Evolutionary conservation across 1,140 invertebrate genomes (phyloP), one percentile per base, ranked within the genome.

Genomic region (Drosophila virilis): DNA sequence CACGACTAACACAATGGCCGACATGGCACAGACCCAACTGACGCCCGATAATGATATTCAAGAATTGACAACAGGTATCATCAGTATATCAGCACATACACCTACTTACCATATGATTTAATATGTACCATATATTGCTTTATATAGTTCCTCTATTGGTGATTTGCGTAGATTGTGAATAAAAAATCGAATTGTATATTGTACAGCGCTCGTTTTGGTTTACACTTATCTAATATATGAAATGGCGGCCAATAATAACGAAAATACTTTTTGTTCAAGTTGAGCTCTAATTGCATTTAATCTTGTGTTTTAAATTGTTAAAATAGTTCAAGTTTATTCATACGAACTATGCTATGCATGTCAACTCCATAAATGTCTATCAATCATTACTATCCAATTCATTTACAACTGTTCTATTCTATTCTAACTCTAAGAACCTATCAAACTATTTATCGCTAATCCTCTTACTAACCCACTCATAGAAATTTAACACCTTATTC

Each of bases 241-340:
- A 78, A 73, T 65, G 73, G 81, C 78, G 85, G 75, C 62, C 65
- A 77, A 75, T 50, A 74, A 58, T 61, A 78, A 68, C 43, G 64
- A 54, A 77, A 67, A 55, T 51, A 86, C 76, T 82, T 91, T 91
- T 80, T 75, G 85, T 80, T 91, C 83, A 81, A 91, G 90, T 91
- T 91, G 90, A 91, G 90, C 90, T 91, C 90, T 91, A 91, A 91
- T 91, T 91, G 90, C 90, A 88, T 91, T 91, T 55, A 79, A 57
- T 45, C 9, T 55, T 57, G 61, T 35, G 32, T 48, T 61, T 74
- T 37, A 40, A 46, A 57, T 59, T 70, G 17, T 54, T 57, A 38
- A 40, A 50, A 68, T 64, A 33, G 58, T 74, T 80, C 78, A 17
- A 45, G 38, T 69, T 86, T 74, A 52, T 65, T 65, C 15, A 66